Evolutionary conservation across 2,888 invertebrate genomes (phyloP).

Genomic region (Ceraclea dissimilis): DNA sequence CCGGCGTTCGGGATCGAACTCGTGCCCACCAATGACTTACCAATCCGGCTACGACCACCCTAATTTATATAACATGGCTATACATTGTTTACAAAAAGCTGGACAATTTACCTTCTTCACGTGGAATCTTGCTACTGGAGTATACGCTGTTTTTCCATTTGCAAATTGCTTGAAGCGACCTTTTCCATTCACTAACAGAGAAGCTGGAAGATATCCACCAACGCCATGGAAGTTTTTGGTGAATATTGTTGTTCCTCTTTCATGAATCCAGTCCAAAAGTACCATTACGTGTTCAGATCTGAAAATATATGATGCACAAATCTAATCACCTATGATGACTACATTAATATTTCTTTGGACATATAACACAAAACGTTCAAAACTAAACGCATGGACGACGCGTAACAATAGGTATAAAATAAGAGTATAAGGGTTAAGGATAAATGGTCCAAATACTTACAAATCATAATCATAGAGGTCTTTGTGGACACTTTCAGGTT

Average conservation of each 20-base stretch:
- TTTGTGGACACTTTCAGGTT: constrained; percentile 57
- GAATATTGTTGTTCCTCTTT: constrained; percentile 64
- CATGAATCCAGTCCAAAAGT: constrained; percentile 77
- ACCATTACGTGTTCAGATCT: constrained; percentile 64
- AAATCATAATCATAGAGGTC: constrained; percentile 72
- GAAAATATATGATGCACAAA: constrained; percentile 20
- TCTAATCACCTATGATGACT: neutral
- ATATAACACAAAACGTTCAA: too few species aligned
- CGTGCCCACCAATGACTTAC: too few species aligned
- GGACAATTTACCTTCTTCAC: constrained; percentile 66
- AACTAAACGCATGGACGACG: too few species aligned
- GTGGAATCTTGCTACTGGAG: constrained; percentile 55
- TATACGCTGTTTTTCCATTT: constrained; percentile 36
- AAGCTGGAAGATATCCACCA: constrained; percentile 76
- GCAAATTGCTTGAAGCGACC: constrained; percentile 52
- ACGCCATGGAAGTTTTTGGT: constrained; percentile 76
- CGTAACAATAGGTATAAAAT: too few species aligned
- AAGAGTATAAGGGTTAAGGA: neutral
- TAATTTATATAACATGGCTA: too few species aligned
- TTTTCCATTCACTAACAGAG: constrained; percentile 74
- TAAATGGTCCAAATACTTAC: too few species aligned
- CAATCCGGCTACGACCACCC: too few species aligned
- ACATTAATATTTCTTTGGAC: neutral
- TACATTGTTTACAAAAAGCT: too few species aligned
- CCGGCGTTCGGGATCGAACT: too few species aligned